Evolutionary conservation across 2,888 invertebrate species (phyloP), one percentile per base, ranked within the genome.

Genomic region (Pherbina coryleti): DNA sequence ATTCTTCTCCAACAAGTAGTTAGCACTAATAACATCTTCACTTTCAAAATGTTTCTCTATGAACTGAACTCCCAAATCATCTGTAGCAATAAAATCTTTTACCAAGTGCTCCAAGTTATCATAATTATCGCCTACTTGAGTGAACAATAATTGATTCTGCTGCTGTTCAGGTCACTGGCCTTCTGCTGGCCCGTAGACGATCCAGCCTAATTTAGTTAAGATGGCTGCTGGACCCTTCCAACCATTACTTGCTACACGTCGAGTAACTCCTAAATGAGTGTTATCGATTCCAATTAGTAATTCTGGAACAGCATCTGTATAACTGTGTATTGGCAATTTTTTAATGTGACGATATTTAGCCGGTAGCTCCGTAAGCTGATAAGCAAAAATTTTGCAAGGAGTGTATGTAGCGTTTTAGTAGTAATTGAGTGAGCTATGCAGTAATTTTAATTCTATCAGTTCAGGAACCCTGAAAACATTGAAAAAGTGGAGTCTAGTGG

Each of bases 241-340:
- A 5, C 69, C 72, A 22, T 77, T 55, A 4, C 37, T 66, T 8
- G 17, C 64, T 0, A 66, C 57, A 31, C 53, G 76, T 22, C 53
- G 25, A 17, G 75, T 22, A 0, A 78, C 76, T 53, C 73, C 34
- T 19, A 79, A 25, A 28, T 79, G 77, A n/a, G 79, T 75, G 51
- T 79, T 70, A 44, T 76, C 77, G 49, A 79, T 49, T 0, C 78
- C 79, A 4, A 81, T 75, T 11, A 81, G 37, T 19, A 79, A 14
- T 31, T 78, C 77, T 0, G 77, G 78, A 14, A 69, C 75, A 5
- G 57, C 77, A 11, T 22, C 57, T 31, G 37, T 7, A 25, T 79
- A 79, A 22, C 8, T 34, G 3, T 7, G 25, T 3, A 76, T 77
- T 44, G 67, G 78, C 9, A 77, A 57, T 11, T 62, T 53, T 28